Evolutionary conservation across 2,888 invertebrate genomes (phyloP), one percentile per base, ranked within the genome.

Genomic region (Melieria crassipennis): DNA sequence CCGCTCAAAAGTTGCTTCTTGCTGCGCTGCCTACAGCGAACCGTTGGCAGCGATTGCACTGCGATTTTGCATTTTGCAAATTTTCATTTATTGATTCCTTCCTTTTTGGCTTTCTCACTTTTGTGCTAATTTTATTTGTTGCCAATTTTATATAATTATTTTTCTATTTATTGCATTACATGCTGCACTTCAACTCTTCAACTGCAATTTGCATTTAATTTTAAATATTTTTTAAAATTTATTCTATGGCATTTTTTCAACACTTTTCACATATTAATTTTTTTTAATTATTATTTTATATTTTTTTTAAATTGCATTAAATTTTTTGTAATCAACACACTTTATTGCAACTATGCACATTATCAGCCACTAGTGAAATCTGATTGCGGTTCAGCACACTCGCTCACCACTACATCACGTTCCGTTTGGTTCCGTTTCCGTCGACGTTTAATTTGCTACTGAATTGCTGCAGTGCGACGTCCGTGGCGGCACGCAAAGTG

Each of bases 371-470:
- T 30, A 30, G 30, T 30, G 30, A 30, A 30, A 30, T 30, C 30
- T 30, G 30, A 30, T 30, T 30, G 30, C 30, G 30, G 30, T 30
- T 30, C 30, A 48, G 58, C 50, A 60, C 50, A 60, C n/a, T 42
- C 63, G 43, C 56, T 43, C 62, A 63, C 46, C 48, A 42, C 62
- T 52, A 42, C 60, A 46, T 30, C 65, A 56, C 69, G 69, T 66
- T 65, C 74, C 75, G 73, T 66, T 76, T 72, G 70, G 76, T 77
- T 77, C 75, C 75, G 75, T 72, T 77, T 75, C 76, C 75, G 76
- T 73, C 77, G 76, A 77, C 73, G 77, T 78, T 77, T 71, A 75
- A 76, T 77, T 78, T 75, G 74, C 77, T 78, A 78, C 78, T 78
- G 74, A 77, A 75, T 72, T 69, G 67, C 65, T 75, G 69, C 73